Base-by-base conservation (phyloP, 2,113 vertebrate genomes). In the Urocynchramus pylzowi region DNA sequence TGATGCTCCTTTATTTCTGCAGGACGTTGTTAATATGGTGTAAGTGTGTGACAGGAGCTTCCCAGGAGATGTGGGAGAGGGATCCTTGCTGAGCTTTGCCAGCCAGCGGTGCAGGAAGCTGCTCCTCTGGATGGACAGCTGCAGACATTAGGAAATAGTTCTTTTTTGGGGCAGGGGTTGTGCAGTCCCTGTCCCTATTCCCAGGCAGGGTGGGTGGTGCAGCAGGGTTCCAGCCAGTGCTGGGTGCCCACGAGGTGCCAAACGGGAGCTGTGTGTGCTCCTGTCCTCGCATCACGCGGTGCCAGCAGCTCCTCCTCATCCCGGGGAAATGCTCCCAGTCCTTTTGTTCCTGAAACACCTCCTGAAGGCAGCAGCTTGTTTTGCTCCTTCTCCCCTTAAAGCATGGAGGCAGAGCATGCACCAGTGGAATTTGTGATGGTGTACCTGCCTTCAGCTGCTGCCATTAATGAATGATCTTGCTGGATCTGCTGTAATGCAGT, bases 191-290 rank as follows among this genome's bases (percentile, higher is more conserved):
- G 71, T 35, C 19, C 19, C 50, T 35, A 0, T 60, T 69, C 27
- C 37, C 74, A 41, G 42, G n/a, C 42, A n/a, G 60, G 50, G 2
- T 17, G 35, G 30, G 45, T 30, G 49, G 22, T 78, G 47, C 70
- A 79, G 79, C 17, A 24, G 42, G 35, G 68, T 24, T 23, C 37
- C 60, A 70, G 50, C 28, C 37, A 10, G 45, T 1, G 31, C 9
- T 64, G 54, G 1, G 1, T 20, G 27, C 9, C 50, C 3, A 1
- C 5, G 3, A 23, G 61, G 61, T 13, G 27, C 57, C 35, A 11
- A 26, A 17, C 0, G 0, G 24, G 70, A 75, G 22, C 4, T 0
- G 0, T 1, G 3, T 31, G 33, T 49, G 70, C 50, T 37, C 56
- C 73, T 31, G 54, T 35, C 13, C 0, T 2, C 47, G 42, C 54